A percentile compares a stretch with the other conserved stretches of the same genome.
phyloP scores from a whole-genome alignment of 2,113 vertebrate species.

The Solenodon paradoxus region DNA sequence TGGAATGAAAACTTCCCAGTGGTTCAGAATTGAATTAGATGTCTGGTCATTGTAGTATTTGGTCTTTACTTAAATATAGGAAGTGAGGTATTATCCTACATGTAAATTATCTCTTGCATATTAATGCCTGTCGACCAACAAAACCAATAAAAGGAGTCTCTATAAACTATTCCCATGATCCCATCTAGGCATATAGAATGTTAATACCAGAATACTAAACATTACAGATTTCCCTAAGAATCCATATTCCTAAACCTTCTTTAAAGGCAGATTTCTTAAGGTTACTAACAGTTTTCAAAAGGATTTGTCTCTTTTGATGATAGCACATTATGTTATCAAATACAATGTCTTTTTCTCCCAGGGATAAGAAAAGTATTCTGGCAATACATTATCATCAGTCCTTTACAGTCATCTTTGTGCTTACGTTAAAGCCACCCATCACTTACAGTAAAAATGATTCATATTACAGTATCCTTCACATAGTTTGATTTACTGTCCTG shows the following conservation, averaged over 20 bases:
- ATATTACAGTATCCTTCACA: background rate
- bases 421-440: background rate
- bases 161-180: background rate
- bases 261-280: background rate
- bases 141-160: conserved; percentile 5
- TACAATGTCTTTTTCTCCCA: conserved; percentile 17
- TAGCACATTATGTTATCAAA: background rate
- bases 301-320: conserved; percentile 8
- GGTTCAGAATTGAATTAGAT: background rate
- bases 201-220: background rate
- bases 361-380: background rate
- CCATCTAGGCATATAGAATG: background rate
- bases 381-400: background rate
- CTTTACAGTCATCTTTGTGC: background rate
- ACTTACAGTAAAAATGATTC: background rate
- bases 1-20: background rate
- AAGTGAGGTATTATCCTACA: background rate
- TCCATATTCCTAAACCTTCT: background rate
- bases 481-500: background rate
- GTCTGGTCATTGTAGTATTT: background rate
- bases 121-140: background rate
- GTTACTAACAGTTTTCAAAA: background rate
- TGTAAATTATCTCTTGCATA: conserved; percentile 31
- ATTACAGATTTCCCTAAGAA: conserved; percentile 21
- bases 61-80: background rate